Conservation (phyloP, 2,888 invertebrate species). For the Hanleya hanleyi region DNA sequence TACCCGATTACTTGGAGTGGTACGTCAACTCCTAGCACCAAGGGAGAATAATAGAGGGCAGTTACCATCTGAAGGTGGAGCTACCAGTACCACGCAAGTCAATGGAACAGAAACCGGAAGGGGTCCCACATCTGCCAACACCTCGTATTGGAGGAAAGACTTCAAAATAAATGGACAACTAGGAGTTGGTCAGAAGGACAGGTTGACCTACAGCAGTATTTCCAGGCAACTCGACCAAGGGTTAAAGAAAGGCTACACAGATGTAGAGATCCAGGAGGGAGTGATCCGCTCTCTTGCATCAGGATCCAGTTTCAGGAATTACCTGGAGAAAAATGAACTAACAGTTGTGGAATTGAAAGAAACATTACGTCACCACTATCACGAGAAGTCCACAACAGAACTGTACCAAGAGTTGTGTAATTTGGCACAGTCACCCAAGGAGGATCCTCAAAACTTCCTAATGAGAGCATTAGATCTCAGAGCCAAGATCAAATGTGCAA, state of each 20-base stretch:
- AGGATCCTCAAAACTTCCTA: slow-evolving; percentile 13
- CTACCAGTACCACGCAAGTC: no score
- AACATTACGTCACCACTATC: slow-evolving; percentile 13
- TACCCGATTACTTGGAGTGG: no score
- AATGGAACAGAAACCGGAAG: no score
- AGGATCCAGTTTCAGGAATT: background rate
- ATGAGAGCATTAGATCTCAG: slow-evolving; percentile 15
- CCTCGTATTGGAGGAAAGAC: background rate
- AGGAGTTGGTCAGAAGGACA: background rate
- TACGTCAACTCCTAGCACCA: no score
- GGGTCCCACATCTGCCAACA: no score
- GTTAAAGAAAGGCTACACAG: background rate
- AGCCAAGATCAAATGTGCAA: slow-evolving; percentile 13
- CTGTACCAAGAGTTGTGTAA: slow-evolving; percentile 18
- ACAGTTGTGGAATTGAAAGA: background rate
- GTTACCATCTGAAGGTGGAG: no score
- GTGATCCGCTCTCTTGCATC: no score
- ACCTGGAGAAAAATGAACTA: slow-evolving; percentile 1
- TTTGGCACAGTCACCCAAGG: slow-evolving; percentile 8
- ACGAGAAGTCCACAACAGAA: slow-evolving; percentile 19
- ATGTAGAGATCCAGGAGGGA: background rate
- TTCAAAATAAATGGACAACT: slow-evolving; percentile 4
- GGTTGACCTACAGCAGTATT: background rate
- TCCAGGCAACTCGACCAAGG: slow-evolving; percentile 3
- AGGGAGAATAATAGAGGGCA: no score